Conservation (phyloP, 2,797 vertebrate species). For the Holocentrus rufus region DNA sequence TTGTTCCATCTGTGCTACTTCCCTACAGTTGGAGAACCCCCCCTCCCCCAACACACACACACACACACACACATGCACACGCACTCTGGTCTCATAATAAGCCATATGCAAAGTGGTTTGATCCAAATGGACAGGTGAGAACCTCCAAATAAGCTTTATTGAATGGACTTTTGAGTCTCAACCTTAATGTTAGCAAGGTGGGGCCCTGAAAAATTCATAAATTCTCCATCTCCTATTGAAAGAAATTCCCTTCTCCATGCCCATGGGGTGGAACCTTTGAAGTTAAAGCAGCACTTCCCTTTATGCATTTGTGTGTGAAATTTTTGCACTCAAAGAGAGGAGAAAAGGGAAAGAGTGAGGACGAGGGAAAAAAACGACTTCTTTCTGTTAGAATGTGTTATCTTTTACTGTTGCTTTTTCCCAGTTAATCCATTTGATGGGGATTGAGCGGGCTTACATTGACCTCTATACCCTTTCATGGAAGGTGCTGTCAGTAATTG, state of each 20-base stretch:
- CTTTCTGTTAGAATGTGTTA: slow-evolving; percentile 55
- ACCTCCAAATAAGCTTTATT: slow-evolving; percentile 54
- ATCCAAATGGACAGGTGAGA: slow-evolving; percentile 42
- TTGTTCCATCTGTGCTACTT: slow-evolving; percentile 15
- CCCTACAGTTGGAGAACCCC: not conserved
- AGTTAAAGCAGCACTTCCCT: slow-evolving; percentile 66
- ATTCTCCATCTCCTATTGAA: slow-evolving; percentile 55
- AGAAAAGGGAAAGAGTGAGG: slow-evolving; percentile 31
- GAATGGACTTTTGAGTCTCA: slow-evolving; percentile 50
- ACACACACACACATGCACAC: slow-evolving; percentile 8
- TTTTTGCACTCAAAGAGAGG: slow-evolving; percentile 64
- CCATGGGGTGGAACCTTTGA: slow-evolving; percentile 72
- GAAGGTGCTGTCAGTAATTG: slow-evolving; percentile 36
- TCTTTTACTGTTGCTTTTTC: slow-evolving; percentile 62
- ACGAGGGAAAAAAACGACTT: slow-evolving; percentile 38
- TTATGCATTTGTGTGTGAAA: slow-evolving; percentile 71
- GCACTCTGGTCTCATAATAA: slow-evolving; percentile 35
- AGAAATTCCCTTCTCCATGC: slow-evolving; percentile 60
- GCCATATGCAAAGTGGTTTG: slow-evolving; percentile 43
- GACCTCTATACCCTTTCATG: slow-evolving; percentile 30
- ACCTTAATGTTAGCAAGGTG: slow-evolving; percentile 52
- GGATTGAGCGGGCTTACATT: slow-evolving; percentile 39
- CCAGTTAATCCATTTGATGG: slow-evolving; percentile 57
- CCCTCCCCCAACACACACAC: slow-evolving; percentile 10
- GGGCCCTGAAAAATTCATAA: slow-evolving; percentile 58